Conservation (phyloP, 2,888 invertebrate species). For the Hypena proboscidalis region DNA sequence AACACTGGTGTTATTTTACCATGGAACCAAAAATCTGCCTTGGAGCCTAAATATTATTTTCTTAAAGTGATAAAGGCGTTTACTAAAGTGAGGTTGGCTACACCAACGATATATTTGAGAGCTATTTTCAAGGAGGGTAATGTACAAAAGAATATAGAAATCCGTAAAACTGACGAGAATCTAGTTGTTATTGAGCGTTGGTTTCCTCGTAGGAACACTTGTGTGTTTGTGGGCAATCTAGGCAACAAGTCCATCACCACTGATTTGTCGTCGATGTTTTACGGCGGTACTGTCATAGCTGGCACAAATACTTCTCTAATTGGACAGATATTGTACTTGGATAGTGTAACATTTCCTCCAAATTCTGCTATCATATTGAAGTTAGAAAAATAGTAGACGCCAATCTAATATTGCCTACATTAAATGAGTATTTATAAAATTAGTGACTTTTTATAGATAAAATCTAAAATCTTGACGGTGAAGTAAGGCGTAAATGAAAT, state of each 20-base stretch:
- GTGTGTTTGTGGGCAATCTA: constrained; percentile 91
- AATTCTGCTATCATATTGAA: constrained; percentile 76
- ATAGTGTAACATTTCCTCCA: constrained; percentile 72
- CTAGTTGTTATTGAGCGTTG: constrained; percentile 90
- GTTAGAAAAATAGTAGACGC: constrained; percentile 70
- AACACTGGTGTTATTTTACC: constrained; percentile 79
- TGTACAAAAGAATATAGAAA: constrained; percentile 87
- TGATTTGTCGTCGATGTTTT: constrained; percentile 91
- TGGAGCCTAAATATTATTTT: constrained; percentile 80
- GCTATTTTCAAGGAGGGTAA: constrained; percentile 88
- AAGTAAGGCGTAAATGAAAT: too few species aligned
- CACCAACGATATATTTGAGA: constrained; percentile 91
- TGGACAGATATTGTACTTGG: constrained; percentile 72
- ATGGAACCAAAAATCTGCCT: constrained; percentile 87
- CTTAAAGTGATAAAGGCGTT: constrained; percentile 85
- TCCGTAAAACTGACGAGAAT: constrained; percentile 87
- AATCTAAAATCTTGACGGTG: too few species aligned
- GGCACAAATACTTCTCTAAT: constrained; percentile 69
- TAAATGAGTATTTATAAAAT: too few species aligned
- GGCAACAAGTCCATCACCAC: constrained; percentile 85
- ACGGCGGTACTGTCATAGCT: constrained; percentile 87
- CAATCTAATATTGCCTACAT: too few species aligned
- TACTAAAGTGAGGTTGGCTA: constrained; percentile 84
- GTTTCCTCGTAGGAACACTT: constrained; percentile 92
- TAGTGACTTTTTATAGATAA: too few species aligned